Evolutionary conservation across 2,888 invertebrate species (phyloP), one percentile per base, ranked within the genome.

Genomic region (Smittia sp.): DNA sequence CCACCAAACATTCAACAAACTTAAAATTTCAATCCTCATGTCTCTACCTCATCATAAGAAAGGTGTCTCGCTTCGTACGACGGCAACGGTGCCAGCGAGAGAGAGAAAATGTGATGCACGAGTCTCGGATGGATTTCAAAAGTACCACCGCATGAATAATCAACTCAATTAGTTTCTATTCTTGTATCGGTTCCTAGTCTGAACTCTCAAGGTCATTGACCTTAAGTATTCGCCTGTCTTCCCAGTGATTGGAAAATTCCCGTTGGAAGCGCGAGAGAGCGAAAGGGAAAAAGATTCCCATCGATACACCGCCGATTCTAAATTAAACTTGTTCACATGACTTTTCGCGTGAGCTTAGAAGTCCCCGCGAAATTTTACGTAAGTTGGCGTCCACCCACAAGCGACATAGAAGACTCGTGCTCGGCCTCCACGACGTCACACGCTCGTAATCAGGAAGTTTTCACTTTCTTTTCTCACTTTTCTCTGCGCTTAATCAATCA

Each of bases 281-380:
- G 15, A 32, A 32, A 68, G 39, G 41, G 9, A 39, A 65, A 27
- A 25, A 27, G 7, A 15, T 27, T 22, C 20, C 22, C 58, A 62
- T 22, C 20, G 13, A 25, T 66, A 1, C 18, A 24, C 13, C 52
- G 41, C 13, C 52, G 41, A 25, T n/a, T 25, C 32, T 32, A 54
- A 69, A 41, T 54, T 54, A 54, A 54, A 67, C 32, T 41, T 9
- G 41, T 69, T 69, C 69, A 69, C 69, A 69, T 69, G 69, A 69
- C 27, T 69, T 54, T 52, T 41, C 15, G 46, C 46, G 46, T 15
- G 46, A 46, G 46, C 13, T 67, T 20, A 15, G 69, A 65, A 67
- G n/a, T 67, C 18, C 38, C 6, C 25, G 38, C n/a, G 39, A 41
- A 25, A 54, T 46, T 24, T 69, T 69, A 69, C 69, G 69, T 69